Percentiles rank a stretch among this genome's conserved stretches.
Conservation (phyloP, 2,797 vertebrate genomes). For the Myripristis jacobus region DNA sequence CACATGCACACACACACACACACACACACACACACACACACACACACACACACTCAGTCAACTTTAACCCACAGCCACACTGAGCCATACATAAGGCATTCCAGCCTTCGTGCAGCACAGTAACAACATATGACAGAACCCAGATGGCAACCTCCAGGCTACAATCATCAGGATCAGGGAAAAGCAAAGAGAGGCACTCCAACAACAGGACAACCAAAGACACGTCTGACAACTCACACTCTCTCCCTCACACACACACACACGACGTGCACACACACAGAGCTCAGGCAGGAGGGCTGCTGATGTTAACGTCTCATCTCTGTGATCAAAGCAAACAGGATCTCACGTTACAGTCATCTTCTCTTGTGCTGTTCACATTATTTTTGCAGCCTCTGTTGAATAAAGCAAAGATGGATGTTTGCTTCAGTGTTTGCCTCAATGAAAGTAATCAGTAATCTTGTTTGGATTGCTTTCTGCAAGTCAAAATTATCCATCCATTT, state of each 20-base stretch:
- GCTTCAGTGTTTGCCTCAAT: constrained; percentile 47
- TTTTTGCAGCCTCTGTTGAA: constrained; percentile 30
- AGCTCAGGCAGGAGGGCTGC: neutral
- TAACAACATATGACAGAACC: constrained; percentile 76
- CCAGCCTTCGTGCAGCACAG: constrained; percentile 48
- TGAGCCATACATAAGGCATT: constrained; percentile 51
- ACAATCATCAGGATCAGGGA: constrained; percentile 61
- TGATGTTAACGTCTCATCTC: constrained; percentile 15
- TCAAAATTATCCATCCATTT: constrained; percentile 52
- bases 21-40: too few relatives aligned
- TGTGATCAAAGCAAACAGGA: constrained; percentile 13
- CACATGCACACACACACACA: constrained; percentile 17
- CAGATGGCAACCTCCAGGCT: constrained; percentile 78
- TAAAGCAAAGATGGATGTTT: constrained; percentile 1
- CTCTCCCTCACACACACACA: neutral
- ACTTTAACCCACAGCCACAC: constrained; percentile 49
- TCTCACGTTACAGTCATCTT: constrained; percentile 21
- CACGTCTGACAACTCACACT: constrained; percentile 28
- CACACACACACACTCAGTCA: constrained; percentile 10
- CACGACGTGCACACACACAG: neutral
- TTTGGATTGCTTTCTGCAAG: constrained; percentile 31
- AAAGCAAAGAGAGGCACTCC: constrained; percentile 41
- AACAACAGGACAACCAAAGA: constrained; percentile 47
- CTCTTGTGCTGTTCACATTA: constrained; percentile 15
- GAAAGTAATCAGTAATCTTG: constrained; percentile 47